Conservation (phyloP, 2,888 invertebrate genomes). For the Drosophila neotestacea region DNA sequence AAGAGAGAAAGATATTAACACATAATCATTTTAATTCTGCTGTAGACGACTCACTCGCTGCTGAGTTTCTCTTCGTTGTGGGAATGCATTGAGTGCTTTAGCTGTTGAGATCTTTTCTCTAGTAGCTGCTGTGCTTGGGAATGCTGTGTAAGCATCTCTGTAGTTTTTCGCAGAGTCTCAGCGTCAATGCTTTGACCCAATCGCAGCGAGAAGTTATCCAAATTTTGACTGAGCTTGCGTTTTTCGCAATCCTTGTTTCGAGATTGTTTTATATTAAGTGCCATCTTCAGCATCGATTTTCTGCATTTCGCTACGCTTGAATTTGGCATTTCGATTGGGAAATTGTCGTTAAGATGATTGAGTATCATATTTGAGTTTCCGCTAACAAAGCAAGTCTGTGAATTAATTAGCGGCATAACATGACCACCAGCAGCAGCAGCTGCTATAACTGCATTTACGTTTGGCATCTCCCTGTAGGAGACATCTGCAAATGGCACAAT, state of each 20-base stretch:
- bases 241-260: slow-evolving; percentile 84
- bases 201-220: slow-evolving; percentile 85
- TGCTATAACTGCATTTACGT: slow-evolving; percentile 6
- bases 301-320: slow-evolving; percentile 29
- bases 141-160: slow-evolving; percentile 65
- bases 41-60: slow-evolving; percentile 67
- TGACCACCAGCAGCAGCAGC: not conserved
- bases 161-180: slow-evolving; percentile 71
- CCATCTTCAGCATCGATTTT: slow-evolving; percentile 38
- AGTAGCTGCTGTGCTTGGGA: slow-evolving; percentile 49
- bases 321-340: slow-evolving; percentile 48
- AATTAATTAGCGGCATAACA: slow-evolving; percentile 67
- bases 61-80: slow-evolving; percentile 81
- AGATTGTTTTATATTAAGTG: slow-evolving; percentile 55
- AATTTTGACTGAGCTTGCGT: slow-evolving; percentile 85
- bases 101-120: slow-evolving; percentile 35
- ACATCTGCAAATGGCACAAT: slow-evolving; percentile 82
- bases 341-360: slow-evolving; percentile 84
- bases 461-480: slow-evolving; percentile 59
- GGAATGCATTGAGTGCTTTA: slow-evolving; percentile 76
- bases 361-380: slow-evolving; percentile 85
- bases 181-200: slow-evolving; percentile 80
- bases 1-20: not conserved
- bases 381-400: slow-evolving; percentile 81
- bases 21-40: not conserved